Evolutionary conservation across 2,888 invertebrate species (phyloP), one percentile per base, ranked within the genome.

Genomic region (Apotomis capreana): DNA sequence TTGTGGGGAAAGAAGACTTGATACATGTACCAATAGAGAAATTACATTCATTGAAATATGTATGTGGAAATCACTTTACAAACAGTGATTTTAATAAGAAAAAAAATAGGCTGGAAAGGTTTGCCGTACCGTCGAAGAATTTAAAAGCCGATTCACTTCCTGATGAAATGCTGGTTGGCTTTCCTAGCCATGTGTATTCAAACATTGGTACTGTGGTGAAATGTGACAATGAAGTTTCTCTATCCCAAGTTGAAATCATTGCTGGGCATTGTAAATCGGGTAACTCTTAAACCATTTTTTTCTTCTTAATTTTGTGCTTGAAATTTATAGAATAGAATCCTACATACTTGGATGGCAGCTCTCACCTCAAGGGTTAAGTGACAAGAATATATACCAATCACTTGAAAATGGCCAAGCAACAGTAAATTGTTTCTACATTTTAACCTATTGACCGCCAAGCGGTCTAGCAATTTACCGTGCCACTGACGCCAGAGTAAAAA

Each of bases 111-210:
- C 59, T 59, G 1, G 44, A 44, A 13, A 59, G 13, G 6, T 59
- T 4, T 44, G 44, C 59, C 9, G 13, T 59, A 59, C 59, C 59
- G 9, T 9, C 59, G 13, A 59, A 15, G 12, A 44, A 59, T 13
- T 59, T 44, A 3, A n/a, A 59, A 13, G 59, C 59, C n/a, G 44
- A 40, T 9, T 40, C 59, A 15, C 59, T 59, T 44, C 59, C 59
- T n/a, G 59, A 59, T 44, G 10, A 44, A 40, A 59, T 59, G 13
- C 44, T 59, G 13, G 13, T 40, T 1, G 3, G 44, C n/a, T 59
- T 59, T 13, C 59, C 59, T 13, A 8, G 40, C 44, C 59, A 44
- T 59, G 9, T 59, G 13, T 8, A 8, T 59, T 44, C 40, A 59
- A 15, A 59, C 44, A 44, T 8, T 57, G 37, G 10, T 5, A 1